Evolutionary conservation across 1,140 invertebrate species (phyloP), one percentile per base, ranked within the genome.

Genomic region (Tetramorium parvispinum): DNA sequence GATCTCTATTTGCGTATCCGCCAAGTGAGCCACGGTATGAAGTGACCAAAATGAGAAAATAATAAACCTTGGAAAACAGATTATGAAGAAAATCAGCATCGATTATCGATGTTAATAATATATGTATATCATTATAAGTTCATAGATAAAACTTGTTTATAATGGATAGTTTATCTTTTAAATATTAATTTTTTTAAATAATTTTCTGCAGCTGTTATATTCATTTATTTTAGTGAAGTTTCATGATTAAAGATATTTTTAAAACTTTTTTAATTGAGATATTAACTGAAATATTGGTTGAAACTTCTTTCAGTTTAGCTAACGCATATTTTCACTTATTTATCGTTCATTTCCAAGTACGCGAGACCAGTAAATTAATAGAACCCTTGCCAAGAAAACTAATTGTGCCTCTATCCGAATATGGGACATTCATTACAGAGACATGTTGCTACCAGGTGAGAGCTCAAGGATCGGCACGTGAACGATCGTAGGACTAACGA

Each of bases 361-460:
- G 18, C 7, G 13, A 49, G 1, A 1, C 7, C 1, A n/a, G 3
- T 0, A 40, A 71, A 57, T 70, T 24, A 70, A 27, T 32, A 55
- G 24, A 43, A 16, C 3, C 3, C n/a, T 32, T 18, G 32, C 10
- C 10, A 24, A 8, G 24, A 55, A 55, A 70, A 43, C 3, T 40
- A 66, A 68, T 70, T 70, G 4, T 4, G 37, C 13, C 40, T 18
- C 63, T 65, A 65, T 65, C 63, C 10, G 18, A 65, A 21, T 65
- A 40, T 40, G 61, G 32, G 32, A 7, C 27, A 27, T 10, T 6
- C 27, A 63, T 10, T 6, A 21, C 8, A 24, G 21, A 32, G 24
- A 24, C 21, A 49, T 13, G 10, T n/a, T 13, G 5, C 37, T n/a
- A 21, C 73, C 88, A 90, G 85, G 79, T 89, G 89, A 85, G 77